A percentile compares a stretch with the other conserved stretches of the same genome.
phyloP scores from a whole-genome alignment of 2,113 vertebrate species.

The Gopherus evgoodei region DNA sequence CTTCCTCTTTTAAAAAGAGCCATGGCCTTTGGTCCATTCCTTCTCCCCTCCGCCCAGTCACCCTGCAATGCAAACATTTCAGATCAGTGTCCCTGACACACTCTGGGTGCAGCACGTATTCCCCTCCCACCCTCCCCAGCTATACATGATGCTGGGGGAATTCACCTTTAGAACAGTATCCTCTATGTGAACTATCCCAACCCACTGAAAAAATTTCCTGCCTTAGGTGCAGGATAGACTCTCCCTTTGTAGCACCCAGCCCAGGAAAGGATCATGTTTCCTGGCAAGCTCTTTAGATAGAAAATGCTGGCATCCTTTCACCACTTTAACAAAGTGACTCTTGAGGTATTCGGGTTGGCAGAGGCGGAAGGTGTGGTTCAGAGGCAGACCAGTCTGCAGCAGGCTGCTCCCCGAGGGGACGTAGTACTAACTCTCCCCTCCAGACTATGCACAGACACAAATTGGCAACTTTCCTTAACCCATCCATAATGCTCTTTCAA shows the following conservation, averaged over 20 bases:
- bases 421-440: neutral
- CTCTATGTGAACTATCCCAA: neutral
- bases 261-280: rapidly evolving
- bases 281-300: neutral
- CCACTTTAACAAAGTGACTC: rapidly evolving
- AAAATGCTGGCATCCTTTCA: rapidly evolving
- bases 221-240: rapidly evolving
- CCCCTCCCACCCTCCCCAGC: rapidly evolving
- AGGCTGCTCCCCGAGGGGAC: neutral
- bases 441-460: neutral
- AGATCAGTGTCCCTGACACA: rapidly evolving
- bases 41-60: neutral
- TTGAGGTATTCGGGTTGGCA: rapidly evolving
- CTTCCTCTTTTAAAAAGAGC: neutral
- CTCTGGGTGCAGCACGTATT: rapidly evolving
- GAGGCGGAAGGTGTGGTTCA: neutral
- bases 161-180: neutral
- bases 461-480: neutral
- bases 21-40: neutral
- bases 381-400: neutral
- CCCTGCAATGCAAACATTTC: neutral
- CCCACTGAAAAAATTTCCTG: neutral
- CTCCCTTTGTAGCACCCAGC: rapidly evolving
- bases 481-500: neutral
- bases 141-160: rapidly evolving